Evolutionary conservation across 2,113 vertebrate genomes (phyloP).

Genomic region (Picathartes gymnocephalus): DNA sequence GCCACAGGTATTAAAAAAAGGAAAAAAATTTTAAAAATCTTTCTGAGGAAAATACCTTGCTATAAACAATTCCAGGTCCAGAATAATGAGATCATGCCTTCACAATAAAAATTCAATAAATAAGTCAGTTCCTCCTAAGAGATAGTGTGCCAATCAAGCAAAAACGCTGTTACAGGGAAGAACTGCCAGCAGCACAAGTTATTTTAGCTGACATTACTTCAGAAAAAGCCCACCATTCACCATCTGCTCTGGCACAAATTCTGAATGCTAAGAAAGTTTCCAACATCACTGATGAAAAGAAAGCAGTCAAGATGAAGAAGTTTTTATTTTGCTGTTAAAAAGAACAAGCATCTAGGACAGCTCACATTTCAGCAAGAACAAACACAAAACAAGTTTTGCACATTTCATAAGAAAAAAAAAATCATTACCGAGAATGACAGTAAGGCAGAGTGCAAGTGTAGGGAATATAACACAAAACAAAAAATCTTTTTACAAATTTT

Average conservation of each 20-base stretch:
- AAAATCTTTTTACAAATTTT: background rate
- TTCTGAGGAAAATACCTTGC: background rate
- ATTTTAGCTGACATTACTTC: slow-evolving; percentile 63
- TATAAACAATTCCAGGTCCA: background rate
- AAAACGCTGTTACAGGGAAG: slow-evolving; percentile 29
- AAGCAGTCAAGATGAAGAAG: slow-evolving; percentile 20
- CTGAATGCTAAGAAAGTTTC: slow-evolving; percentile 50
- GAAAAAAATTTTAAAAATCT: background rate
- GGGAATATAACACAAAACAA: background rate
- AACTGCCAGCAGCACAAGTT: slow-evolving; percentile 56
- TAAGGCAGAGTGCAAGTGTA: background rate
- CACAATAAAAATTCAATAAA: slow-evolving; percentile 18
- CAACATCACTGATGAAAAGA: slow-evolving; percentile 29
- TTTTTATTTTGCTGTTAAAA: slow-evolving; percentile 45
- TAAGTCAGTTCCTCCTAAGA: slow-evolving; percentile 13
- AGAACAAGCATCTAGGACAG: slow-evolving; percentile 27
- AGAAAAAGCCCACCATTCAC: slow-evolving; percentile 56
- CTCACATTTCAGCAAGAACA: slow-evolving; percentile 6
- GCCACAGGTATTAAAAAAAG: background rate
- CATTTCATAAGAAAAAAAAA: background rate
- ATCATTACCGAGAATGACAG: background rate
- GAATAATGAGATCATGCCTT: slow-evolving; percentile 30
- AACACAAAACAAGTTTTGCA: background rate
- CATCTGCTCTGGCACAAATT: slow-evolving; percentile 56
- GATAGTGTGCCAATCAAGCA: slow-evolving; percentile 38